Base-by-base conservation (phyloP, 2,797 vertebrate species). In the Intellagama lesueurii region DNA sequence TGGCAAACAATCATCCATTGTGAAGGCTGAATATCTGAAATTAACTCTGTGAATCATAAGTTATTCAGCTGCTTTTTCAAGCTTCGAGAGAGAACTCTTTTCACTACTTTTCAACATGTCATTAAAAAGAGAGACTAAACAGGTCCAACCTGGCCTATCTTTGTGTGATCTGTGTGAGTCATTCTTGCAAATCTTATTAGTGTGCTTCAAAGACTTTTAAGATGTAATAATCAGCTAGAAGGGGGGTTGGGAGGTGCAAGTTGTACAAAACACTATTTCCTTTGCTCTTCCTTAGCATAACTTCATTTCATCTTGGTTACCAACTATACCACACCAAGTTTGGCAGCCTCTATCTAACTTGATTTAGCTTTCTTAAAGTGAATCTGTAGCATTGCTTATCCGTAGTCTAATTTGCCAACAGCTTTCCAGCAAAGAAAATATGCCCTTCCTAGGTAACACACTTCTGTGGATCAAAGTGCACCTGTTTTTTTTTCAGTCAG, bases 191-290 rank as follows among this genome's bases (percentile, higher is more conserved):
- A 70, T 82, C 79, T 87, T 87, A 87, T 83, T 90, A 83, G 72
- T n/a, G 49, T 82, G 79, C 64, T 82, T 91, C 87, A 88, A 82
- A 88, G 69, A 86, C 78, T 85, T 79, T 75, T 77, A 69, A 82
- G 22, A 85, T 91, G 78, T 82, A 91, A 86, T 91, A 86, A 82
- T 86, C 70, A 86, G 78, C 72, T 81, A 81, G 47, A 24, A 49
- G 60, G 56, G 64, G 28, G 12, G 40, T 47, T 44, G 19, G 49
- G n/a, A 11, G 19, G 66, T 69, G 78, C 4, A 66, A 56, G 35
- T 72, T 2, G 40, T 83, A 76, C 40, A 86, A 89, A 83, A 47
- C 44, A 60, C 14, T 1, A 52, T 85, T 40, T 88, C 70, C 70
- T 40, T 49, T 49, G 26, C 14, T 87, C 76, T 81, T 85, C 52